A percentile compares a stretch with the other conserved stretches of the same genome.
These are phyloP conservation scores for Sphenodon punctatus DNA, from an alignment of 2,797 vertebrate genomes.

Conservation along the genomic window DNA sequence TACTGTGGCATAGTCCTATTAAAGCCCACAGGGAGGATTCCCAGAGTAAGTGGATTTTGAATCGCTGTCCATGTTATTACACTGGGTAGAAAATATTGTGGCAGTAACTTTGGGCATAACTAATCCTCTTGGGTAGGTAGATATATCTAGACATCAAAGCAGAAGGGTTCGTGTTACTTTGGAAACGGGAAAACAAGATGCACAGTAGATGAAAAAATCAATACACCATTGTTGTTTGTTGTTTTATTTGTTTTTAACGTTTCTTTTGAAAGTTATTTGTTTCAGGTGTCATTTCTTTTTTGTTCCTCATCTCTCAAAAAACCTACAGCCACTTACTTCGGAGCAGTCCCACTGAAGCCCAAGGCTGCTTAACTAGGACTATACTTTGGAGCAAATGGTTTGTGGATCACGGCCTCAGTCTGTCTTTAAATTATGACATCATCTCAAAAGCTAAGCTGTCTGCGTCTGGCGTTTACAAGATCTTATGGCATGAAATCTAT, in stretches of 20 bases:
- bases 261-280: background rate
- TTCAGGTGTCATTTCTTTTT: background rate
- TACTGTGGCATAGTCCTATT: no score
- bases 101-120: background rate
- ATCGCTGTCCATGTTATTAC: background rate
- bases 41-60: no score
- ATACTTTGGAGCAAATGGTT: no score
- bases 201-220: no score
- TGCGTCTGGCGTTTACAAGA: conserved; percentile 5
- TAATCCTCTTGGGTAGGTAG: background rate
- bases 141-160: background rate
- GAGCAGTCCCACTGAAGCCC: no score
- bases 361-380: no score
- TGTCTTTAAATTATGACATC: background rate
- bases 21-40: no score
- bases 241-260: no score
- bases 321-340: no score
- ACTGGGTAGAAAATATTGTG: background rate
- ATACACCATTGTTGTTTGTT: no score
- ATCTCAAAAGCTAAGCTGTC: background rate
- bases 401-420: no score
- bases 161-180: background rate
- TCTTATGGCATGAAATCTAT: conserved; percentile 19
- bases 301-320: background rate
- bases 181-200: background rate